These are phyloP conservation scores for Venustoraphidia nigricollis DNA, from an alignment of 2,888 invertebrate genomes.

Conservation along the genomic window DNA sequence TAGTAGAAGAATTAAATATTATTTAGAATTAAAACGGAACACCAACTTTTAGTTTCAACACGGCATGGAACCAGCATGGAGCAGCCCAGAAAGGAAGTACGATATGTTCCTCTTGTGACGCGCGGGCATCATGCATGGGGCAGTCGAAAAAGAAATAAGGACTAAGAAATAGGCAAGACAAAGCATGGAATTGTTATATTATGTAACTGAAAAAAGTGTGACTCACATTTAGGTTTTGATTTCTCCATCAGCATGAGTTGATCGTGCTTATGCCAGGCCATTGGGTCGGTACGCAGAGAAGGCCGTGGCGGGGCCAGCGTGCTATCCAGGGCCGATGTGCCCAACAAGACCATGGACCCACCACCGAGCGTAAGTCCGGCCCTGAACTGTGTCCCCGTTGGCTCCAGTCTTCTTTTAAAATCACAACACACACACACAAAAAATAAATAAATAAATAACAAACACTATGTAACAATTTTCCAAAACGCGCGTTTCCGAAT, in stretches of 20 bases:
- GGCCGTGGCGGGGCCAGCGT: conserved; percentile 40
- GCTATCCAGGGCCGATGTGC: conserved; percentile 18
- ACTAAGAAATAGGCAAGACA: too few species aligned
- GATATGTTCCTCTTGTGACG: too few species aligned
- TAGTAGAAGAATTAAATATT: too few species aligned
- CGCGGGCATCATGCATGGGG: too few species aligned
- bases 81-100: too few species aligned
- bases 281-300: conserved; percentile 30
- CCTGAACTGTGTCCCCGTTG: conserved; percentile 32
- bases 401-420: conserved; percentile 38
- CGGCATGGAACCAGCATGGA: too few species aligned
- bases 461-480: conserved; percentile 2
- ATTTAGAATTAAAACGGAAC: too few species aligned
- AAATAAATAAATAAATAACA: conserved; percentile 21
- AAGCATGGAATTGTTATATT: too few species aligned
- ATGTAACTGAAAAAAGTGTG: neutral
- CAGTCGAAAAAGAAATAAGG: too few species aligned
- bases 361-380: conserved; percentile 21
- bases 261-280: conserved; percentile 64
- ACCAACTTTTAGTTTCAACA: too few species aligned
- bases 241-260: conserved; percentile 59
- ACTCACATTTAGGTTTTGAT: conserved; percentile 54
- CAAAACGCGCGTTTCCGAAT: neutral
- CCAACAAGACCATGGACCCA: conserved; percentile 23
- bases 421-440: conserved; percentile 14